Evolutionary conservation across 2,797 vertebrate species (phyloP).

Genomic region (Emydoidea blandingii): DNA sequence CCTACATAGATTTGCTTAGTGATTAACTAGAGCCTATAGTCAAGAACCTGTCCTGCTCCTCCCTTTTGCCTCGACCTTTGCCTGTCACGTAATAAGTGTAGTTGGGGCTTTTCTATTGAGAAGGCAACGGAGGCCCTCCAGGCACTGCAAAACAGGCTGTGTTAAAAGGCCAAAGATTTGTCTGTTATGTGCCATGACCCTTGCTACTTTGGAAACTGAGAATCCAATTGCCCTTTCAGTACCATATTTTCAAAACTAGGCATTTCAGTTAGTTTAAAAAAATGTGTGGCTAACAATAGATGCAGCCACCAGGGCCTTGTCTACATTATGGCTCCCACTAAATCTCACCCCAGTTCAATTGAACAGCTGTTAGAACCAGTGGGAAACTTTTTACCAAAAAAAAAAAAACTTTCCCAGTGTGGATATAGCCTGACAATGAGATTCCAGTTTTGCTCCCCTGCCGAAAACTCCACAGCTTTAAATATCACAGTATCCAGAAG

Average conservation of each 20-base stretch:
- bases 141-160: rapidly evolving
- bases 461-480: not conserved
- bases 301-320: not conserved
- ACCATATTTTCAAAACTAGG: not conserved
- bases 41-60: not conserved
- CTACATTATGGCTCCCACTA: not conserved
- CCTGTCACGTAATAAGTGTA: not conserved
- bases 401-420: rapidly evolving
- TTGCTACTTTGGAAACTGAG: not conserved
- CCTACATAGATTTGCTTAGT: too few relatives aligned
- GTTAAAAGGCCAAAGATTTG: not conserved
- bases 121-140: not conserved
- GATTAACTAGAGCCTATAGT: too few relatives aligned
- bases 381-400: not conserved
- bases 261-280: not conserved
- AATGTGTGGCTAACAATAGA: not conserved
- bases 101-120: not conserved
- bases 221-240: not conserved
- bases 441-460: not conserved
- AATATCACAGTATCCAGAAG: not conserved
- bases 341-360: not conserved
- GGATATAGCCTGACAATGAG: rapidly evolving
- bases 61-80: not conserved
- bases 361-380: not conserved
- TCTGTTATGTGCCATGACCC: not conserved